These are phyloP conservation scores for Lagodon rhomboides DNA, from an alignment of 2,797 vertebrate species.

Conservation along the genomic window DNA sequence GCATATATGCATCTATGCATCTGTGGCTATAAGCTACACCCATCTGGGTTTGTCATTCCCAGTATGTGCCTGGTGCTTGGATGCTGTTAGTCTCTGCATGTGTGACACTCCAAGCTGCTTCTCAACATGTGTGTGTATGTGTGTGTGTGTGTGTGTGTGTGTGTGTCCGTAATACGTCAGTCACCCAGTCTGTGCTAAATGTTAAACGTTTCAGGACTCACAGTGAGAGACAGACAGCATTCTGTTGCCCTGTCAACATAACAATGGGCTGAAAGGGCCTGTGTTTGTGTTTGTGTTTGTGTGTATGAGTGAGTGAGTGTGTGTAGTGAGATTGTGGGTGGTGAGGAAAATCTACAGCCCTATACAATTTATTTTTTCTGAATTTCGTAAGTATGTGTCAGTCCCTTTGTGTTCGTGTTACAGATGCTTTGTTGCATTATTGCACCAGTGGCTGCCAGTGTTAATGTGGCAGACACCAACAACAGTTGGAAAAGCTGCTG, in stretches of 20 bases:
- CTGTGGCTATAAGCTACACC: constrained; percentile 27
- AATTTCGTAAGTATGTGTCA: constrained; percentile 42
- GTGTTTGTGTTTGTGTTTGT: constrained; percentile 31
- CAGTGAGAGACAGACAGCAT: constrained; percentile 66
- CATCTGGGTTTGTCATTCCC: constrained; percentile 44
- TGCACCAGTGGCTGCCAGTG: neutral
- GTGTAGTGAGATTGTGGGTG: constrained; percentile 41
- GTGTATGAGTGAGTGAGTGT: constrained; percentile 25
- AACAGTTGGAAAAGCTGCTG: neutral
- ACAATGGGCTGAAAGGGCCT: constrained; percentile 66
- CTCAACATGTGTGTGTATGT: constrained; percentile 7
- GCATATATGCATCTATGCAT: constrained; percentile 28
- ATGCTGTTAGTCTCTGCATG: constrained; percentile 22
- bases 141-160: constrained; percentile 22
- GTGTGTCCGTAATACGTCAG: constrained; percentile 57
- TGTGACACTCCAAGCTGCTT: constrained; percentile 39
- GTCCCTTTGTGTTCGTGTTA: constrained; percentile 46
- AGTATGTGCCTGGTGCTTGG: constrained; percentile 14
- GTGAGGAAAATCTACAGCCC: constrained; percentile 51
- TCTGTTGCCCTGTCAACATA: constrained; percentile 71
- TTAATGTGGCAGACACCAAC: neutral
- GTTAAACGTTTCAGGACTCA: constrained; percentile 75
- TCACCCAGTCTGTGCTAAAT: constrained; percentile 75
- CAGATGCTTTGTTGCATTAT: constrained; percentile 24
- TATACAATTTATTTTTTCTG: constrained; percentile 48